Evolutionary conservation across 2,888 invertebrate species (phyloP), one percentile per base, ranked within the genome.

Genomic region (Ptychoptera contaminata): DNA sequence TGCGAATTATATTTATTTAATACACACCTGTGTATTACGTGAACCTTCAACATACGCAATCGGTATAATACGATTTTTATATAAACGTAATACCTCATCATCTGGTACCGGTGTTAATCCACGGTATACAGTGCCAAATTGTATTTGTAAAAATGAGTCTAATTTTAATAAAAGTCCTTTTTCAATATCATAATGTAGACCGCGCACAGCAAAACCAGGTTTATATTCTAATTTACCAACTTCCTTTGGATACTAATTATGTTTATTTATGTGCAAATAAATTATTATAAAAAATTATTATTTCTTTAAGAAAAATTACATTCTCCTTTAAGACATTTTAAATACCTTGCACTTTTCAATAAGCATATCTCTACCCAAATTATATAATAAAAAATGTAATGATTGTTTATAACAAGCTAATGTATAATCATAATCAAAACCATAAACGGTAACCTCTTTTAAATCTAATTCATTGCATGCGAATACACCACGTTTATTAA

Each of bases 361-460:
- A 2, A 97, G 73, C 60, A 79, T 78, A 56, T 92, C 82, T 52
- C 85, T 76, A 1, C 92, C 94, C 49, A 94, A 72, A 60, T 88
- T 84, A 62, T 94, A 97, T 14, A 97, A 74, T 40, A 96, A 71
- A 59, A 81, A 79, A 60, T 94, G 90, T 60, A 97, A 70, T 15
- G 82, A 76, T 9, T 86, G 83, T 58, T 88, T 92, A 63, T 97
- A 97, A 55, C 90, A 87, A 1, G 96, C 96, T 55, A 97, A 65
- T 0, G 97, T 97, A 65, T 97, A 97, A 65, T 97, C 97, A 70
- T 97, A 97, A 67, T 97, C 97, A 70, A 97, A 97, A 37, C 97
- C 91, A 70, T 93, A 94, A 1, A 94, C 90, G 57, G 86, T 78
- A 36, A 97, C 87, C 65, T 92, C 86, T 50, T 82, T 75, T 43